Conservation (phyloP, 2,888 invertebrate genomes). For the Tromatobia lineatoria region DNA sequence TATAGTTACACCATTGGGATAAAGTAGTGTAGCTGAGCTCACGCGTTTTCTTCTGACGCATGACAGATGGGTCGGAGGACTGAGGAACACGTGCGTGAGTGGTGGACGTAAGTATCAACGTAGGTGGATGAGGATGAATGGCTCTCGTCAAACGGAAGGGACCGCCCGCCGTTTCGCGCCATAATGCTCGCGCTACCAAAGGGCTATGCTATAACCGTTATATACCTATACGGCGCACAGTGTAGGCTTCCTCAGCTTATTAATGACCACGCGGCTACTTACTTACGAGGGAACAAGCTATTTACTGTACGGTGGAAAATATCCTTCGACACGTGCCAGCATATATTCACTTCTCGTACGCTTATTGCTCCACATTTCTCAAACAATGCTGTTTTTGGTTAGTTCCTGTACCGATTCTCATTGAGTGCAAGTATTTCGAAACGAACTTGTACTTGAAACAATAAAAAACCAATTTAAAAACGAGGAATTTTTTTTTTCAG, state of each 20-base stretch:
- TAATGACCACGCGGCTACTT: conserved; percentile 83
- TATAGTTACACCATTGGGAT: conserved; percentile 14
- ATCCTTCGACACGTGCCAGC: conserved; percentile 55
- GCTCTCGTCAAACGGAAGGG: conserved; percentile 85
- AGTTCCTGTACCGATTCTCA: background rate
- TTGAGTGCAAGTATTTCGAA: background rate
- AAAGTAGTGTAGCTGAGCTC: conserved; percentile 55
- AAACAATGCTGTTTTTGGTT: background rate
- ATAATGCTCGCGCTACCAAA: conserved; percentile 80
- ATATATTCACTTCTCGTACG: conserved; percentile 41
- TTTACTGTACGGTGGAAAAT: conserved; percentile 64
- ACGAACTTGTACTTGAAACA: background rate
- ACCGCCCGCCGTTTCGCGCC: conserved; percentile 84
- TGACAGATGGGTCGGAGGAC: conserved; percentile 81
- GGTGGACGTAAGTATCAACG: conserved; percentile 78
- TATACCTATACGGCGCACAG: conserved; percentile 28
- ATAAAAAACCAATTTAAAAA: background rate
- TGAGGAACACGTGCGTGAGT: conserved; percentile 71
- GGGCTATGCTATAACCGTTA: conserved; percentile 37
- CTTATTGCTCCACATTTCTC: conserved; percentile 21
- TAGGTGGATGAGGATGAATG: conserved; percentile 85
- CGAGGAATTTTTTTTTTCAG: background rate
- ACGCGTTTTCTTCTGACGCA: conserved; percentile 78
- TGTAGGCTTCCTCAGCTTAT: conserved; percentile 78
- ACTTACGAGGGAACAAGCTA: conserved; percentile 79